These are phyloP conservation scores for Drosophila glabriapex DNA, from an alignment of 2,888 invertebrate genomes.

Conservation along the genomic window DNA sequence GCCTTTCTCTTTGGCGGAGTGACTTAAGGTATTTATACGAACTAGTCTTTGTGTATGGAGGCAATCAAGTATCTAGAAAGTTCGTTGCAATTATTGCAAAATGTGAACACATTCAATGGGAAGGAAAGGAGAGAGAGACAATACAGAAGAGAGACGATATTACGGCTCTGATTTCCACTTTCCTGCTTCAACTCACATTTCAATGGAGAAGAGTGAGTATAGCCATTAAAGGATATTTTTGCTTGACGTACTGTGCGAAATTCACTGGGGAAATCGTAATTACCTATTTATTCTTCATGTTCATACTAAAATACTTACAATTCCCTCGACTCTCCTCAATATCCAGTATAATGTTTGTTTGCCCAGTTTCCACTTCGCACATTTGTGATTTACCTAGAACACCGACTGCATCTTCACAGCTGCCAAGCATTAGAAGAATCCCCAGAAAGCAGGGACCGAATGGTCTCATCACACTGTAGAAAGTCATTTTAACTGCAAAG, in stretches of 20 bases:
- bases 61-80: slow-evolving; percentile 52
- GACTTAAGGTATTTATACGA: slow-evolving; percentile 34
- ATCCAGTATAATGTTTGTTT: slow-evolving; percentile 95
- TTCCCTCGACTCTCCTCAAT: slow-evolving; percentile 94
- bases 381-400: slow-evolving; percentile 84
- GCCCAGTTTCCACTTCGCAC: slow-evolving; percentile 95
- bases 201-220: slow-evolving; percentile 1
- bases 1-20: slow-evolving; percentile 69
- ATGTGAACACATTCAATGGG: slow-evolving; percentile 23
- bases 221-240: slow-evolving; percentile 10
- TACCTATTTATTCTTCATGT: not conserved
- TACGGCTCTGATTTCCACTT: slow-evolving; percentile 51
- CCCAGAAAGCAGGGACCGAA: slow-evolving; percentile 45
- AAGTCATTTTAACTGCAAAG: slow-evolving; percentile 53
- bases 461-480: slow-evolving; percentile 41
- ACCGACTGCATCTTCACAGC: slow-evolving; percentile 71
- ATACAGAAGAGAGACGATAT: slow-evolving; percentile 30
- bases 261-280: slow-evolving; percentile 4
- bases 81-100: slow-evolving; percentile 54
- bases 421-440: slow-evolving; percentile 66
- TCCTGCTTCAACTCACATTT: slow-evolving; percentile 25
- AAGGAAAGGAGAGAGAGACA: not conserved
- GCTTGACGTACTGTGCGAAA: not conserved
- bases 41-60: slow-evolving; percentile 8
- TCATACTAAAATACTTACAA: slow-evolving; percentile 88